Evolutionary conservation across 2,888 invertebrate species (phyloP).

Genomic region (Gymnocheta viridis): DNA sequence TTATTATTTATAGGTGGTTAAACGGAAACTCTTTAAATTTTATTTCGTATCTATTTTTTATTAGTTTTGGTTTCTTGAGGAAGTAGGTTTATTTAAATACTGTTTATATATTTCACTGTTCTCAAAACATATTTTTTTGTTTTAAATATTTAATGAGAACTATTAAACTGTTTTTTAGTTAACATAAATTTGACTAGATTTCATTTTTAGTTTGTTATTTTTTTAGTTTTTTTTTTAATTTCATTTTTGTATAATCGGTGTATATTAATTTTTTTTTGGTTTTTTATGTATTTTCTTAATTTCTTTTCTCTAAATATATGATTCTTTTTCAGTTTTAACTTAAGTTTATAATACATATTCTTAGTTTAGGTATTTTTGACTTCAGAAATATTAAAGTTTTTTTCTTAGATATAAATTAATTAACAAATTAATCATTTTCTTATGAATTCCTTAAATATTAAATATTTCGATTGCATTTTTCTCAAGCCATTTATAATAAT

Average conservation of each 20-base stretch:
- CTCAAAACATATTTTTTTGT: conserved; percentile 40
- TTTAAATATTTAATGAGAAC: conserved; percentile 24
- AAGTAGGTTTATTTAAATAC: conserved; percentile 53
- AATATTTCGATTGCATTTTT: conserved; percentile 74
- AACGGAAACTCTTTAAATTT: conserved; percentile 71
- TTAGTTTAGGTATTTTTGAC: conserved; percentile 44
- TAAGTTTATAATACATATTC: conserved; percentile 43
- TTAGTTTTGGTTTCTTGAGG: conserved; percentile 3
- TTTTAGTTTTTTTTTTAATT: conserved; percentile 38
- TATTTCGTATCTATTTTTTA: conserved; percentile 21
- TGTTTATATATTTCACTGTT: conserved; percentile 38
- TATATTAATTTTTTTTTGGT: conserved; percentile 60
- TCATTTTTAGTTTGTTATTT: conserved; percentile 27
- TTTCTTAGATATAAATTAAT: conserved; percentile 60
- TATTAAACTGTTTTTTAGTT: conserved; percentile 37
- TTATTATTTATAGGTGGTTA: conserved; percentile 63
- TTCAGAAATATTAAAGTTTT: conserved; percentile 51
- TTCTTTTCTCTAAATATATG: conserved; percentile 44
- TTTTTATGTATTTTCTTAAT: conserved; percentile 31
- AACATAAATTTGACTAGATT: conserved; percentile 66
- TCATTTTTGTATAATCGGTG: conserved; percentile 64
- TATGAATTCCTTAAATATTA: conserved; percentile 63
- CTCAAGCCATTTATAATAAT: conserved; percentile 37
- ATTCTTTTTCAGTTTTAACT: conserved; percentile 46
- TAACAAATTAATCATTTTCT: conserved; percentile 54